These are phyloP conservation scores for Cygnus atratus DNA, from an alignment of 2,113 vertebrate genomes.

Conservation along the genomic window DNA sequence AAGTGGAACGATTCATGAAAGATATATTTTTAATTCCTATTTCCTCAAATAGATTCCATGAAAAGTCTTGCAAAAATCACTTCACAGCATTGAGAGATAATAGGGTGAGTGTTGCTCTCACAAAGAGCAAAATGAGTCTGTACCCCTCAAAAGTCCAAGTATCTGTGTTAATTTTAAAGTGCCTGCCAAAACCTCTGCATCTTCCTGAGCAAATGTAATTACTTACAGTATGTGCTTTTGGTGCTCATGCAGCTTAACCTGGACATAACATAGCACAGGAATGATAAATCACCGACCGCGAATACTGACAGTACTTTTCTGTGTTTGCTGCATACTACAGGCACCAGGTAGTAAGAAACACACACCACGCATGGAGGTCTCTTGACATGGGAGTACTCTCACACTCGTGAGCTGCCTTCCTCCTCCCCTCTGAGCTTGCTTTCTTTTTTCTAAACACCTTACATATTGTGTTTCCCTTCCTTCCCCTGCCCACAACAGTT, in stretches of 20 bases:
- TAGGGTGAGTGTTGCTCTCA: neutral
- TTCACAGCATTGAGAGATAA: neutral
- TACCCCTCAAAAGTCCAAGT: neutral
- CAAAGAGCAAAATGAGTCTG: neutral
- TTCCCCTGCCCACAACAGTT: neutral
- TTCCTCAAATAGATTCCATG: neutral
- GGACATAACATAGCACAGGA: neutral
- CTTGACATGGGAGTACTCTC: neutral
- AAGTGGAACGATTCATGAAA: neutral
- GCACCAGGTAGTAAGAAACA: neutral
- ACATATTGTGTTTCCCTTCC: neutral
- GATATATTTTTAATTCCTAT: neutral
- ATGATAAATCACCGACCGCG: neutral
- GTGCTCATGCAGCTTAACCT: neutral
- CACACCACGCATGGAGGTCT: neutral
- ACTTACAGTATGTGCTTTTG: rapidly evolving
- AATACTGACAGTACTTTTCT: neutral
- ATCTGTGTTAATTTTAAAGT: neutral
- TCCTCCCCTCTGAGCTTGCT: neutral
- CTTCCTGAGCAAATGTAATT: neutral
- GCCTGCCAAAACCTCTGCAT: neutral
- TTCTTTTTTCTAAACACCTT: neutral
- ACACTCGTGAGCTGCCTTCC: rapidly evolving
- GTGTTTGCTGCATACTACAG: neutral
- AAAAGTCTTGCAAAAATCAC: neutral